Evolutionary conservation across 2,797 vertebrate genomes (phyloP).

Genomic region (Oreonectes daqikongensis): DNA sequence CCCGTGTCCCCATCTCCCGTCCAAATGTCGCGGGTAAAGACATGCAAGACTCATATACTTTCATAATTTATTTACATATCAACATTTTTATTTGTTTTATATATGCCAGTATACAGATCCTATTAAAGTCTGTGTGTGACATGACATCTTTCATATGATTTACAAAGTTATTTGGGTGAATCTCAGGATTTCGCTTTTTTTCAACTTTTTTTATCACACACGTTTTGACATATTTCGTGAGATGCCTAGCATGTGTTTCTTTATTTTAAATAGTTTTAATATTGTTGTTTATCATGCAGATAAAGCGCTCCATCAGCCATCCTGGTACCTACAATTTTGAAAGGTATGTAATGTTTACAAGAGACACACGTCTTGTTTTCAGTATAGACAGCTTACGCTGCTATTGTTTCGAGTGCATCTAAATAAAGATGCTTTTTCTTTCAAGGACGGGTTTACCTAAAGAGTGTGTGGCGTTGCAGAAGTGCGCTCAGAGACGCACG

Average conservation of each 20-base stretch:
- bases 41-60: not conserved
- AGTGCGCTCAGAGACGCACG: constrained; percentile 72
- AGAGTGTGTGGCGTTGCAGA: constrained; percentile 75
- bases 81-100: no score
- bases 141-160: not conserved
- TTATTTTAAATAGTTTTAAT: not conserved
- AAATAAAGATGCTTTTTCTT: constrained; percentile 10
- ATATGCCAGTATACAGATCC: not conserved
- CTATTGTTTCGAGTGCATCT: constrained; percentile 13
- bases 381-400: constrained; percentile 5
- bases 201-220: no score
- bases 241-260: not conserved
- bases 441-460: constrained; percentile 75
- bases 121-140: no score
- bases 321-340: constrained; percentile 89
- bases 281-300: constrained; percentile 73
- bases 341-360: constrained; percentile 74
- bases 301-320: constrained; percentile 92
- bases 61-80: no score
- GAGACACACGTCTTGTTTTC: constrained; percentile 13
- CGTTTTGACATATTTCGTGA: no score
- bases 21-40: constrained; percentile 80
- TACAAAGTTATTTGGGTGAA: not conserved
- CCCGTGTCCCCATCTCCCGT: constrained; percentile 86
- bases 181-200: no score